Percentiles rank a stretch among this genome's conserved stretches.
phyloP scores from a whole-genome alignment of 2,113 vertebrate species.

The Phyllostomus hastatus region DNA sequence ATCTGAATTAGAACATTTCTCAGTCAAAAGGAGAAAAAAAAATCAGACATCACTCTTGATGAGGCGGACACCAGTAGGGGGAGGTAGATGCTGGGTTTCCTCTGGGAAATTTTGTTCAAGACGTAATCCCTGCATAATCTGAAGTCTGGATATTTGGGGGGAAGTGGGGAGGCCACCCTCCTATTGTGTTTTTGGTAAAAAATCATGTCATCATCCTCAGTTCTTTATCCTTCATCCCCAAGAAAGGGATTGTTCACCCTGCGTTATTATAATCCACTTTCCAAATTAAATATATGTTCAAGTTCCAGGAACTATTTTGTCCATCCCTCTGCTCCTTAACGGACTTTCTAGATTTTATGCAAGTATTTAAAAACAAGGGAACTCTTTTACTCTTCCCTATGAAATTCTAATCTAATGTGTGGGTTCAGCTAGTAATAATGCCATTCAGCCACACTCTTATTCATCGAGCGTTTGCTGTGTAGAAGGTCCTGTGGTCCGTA shows the following conservation, averaged over 20 bases:
- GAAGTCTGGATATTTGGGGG: neutral
- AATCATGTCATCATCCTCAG: neutral
- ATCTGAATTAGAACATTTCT: neutral
- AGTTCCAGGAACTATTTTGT: neutral
- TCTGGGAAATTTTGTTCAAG: slow-evolving; percentile 1
- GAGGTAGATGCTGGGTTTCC: slow-evolving; percentile 54
- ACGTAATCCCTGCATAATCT: neutral
- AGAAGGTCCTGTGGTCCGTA: neutral
- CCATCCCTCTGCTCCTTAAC: neutral
- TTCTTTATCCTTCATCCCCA: neutral
- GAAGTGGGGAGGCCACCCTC: rapidly evolving
- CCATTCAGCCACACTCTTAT: neutral
- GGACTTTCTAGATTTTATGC: neutral
- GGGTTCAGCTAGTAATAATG: neutral
- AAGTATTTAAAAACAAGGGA: neutral
- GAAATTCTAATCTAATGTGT: neutral
- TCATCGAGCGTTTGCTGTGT: neutral
- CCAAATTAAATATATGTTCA: neutral
- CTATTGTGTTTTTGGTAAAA: neutral
- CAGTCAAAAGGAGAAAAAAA: neutral
- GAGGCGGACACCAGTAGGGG: slow-evolving; percentile 51
- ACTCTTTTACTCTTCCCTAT: neutral
- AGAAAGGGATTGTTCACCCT: neutral
- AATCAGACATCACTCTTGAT: neutral
- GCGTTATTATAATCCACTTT: neutral